A percentile compares a stretch with the other conserved stretches of the same genome.
Conservation (phyloP, 2,888 invertebrate genomes). For the Ferrisia virgata region DNA sequence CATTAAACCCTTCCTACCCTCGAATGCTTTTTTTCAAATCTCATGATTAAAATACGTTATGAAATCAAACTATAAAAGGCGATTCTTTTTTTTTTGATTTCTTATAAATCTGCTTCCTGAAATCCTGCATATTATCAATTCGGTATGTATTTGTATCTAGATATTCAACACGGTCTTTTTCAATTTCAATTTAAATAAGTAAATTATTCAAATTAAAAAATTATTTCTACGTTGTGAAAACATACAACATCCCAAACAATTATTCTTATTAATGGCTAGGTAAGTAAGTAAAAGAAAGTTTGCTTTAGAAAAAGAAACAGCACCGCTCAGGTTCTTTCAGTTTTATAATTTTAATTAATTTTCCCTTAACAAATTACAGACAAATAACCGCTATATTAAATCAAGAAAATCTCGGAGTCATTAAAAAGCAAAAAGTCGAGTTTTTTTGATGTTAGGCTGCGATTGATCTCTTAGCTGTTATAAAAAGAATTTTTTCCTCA, state of each 20-base stretch:
- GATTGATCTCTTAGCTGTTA: neutral
- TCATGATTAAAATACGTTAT: no score
- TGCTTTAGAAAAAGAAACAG: neutral
- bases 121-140: no score
- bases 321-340: neutral
- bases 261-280: neutral
- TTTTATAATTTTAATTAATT: slow-evolving; percentile 14
- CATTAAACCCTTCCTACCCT: no score
- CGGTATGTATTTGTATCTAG: neutral
- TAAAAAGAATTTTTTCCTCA: neutral
- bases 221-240: neutral
- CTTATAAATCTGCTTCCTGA: no score
- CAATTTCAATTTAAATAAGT: neutral
- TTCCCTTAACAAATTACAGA: neutral
- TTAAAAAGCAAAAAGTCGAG: neutral
- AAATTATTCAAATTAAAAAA: neutral
- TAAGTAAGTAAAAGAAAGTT: neutral
- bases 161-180: neutral
- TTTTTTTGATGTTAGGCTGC: neutral
- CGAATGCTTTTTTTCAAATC: no score
- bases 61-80: no score
- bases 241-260: neutral
- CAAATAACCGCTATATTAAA: slow-evolving; percentile 12
- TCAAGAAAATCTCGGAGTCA: neutral
- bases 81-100: no score